Percentiles rank a stretch among this genome's conserved stretches.
Evolutionary conservation across 2,888 invertebrate genomes (phyloP).

Genomic region (Trissolcus japonicus): DNA sequence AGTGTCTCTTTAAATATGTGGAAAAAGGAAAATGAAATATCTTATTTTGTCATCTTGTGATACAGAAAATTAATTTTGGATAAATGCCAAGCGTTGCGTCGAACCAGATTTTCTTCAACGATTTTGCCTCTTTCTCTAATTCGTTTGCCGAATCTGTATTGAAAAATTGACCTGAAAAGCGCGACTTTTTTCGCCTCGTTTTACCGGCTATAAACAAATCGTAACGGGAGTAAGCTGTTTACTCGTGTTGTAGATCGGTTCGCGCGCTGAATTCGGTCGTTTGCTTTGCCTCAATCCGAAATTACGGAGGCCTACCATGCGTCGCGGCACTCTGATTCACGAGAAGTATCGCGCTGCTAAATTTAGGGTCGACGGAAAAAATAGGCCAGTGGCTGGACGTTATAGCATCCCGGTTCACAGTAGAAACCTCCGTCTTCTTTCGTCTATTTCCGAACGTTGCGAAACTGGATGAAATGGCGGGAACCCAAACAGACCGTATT

Average conservation of each 20-base stretch:
- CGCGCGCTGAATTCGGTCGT: constrained; percentile 37
- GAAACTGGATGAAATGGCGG: constrained; percentile 60
- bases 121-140: constrained; percentile 18
- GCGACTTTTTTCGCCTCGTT: constrained; percentile 15
- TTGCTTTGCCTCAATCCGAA: constrained; percentile 58
- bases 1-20: constrained; percentile 16
- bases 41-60: constrained; percentile 47
- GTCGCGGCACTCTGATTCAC: constrained; percentile 66
- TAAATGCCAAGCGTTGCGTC: constrained; percentile 22
- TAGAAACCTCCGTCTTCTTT: constrained; percentile 67
- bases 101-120: constrained; percentile 28
- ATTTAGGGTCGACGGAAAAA: constrained; percentile 70
- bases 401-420: constrained; percentile 60
- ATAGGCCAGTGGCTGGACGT: constrained; percentile 73
- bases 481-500: constrained; percentile 49
- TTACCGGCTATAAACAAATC: constrained; percentile 43
- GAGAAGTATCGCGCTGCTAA: constrained; percentile 66
- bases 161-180: constrained; percentile 30
- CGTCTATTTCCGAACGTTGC: constrained; percentile 73
- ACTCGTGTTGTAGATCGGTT: constrained; percentile 21
- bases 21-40: constrained; percentile 15
- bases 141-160: constrained; percentile 16
- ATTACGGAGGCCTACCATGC: constrained; percentile 52
- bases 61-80: constrained; percentile 32
- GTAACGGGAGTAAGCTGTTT: constrained; percentile 38